Conservation (phyloP, 2,888 invertebrate species). For the Drosophila hamatofila region DNA sequence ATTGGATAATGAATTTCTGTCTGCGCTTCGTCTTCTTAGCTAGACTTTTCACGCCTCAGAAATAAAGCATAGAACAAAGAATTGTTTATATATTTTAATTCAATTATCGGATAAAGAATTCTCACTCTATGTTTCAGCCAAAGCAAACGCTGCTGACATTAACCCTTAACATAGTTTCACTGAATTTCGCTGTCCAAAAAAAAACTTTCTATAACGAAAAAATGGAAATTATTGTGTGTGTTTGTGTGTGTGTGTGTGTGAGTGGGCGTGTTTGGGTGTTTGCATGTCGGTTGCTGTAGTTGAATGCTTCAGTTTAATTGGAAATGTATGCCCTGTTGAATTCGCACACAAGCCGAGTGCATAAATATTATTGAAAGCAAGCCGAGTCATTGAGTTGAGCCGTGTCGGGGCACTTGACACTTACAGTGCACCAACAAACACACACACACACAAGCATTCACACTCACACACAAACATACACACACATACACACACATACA, state of each 20-base stretch:
- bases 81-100: too few relatives aligned
- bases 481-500: too few relatives aligned
- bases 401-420: constrained; percentile 60
- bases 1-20: too few relatives aligned
- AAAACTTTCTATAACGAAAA: background rate
- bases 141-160: background rate
- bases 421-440: constrained; percentile 32
- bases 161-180: background rate
- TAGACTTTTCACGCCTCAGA: too few relatives aligned
- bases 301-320: constrained; percentile 79
- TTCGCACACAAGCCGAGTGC: constrained; percentile 63
- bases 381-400: constrained; percentile 51
- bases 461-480: too few relatives aligned
- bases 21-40: too few relatives aligned
- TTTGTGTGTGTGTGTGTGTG: background rate
- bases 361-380: constrained; percentile 76
- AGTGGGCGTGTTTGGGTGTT: background rate
- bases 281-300: constrained; percentile 44
- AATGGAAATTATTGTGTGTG: background rate
- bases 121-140: background rate
- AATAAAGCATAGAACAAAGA: too few relatives aligned
- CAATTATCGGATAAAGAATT: background rate
- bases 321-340: constrained; percentile 75
- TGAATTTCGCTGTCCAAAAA: background rate
- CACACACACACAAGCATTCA: constrained; percentile 10